Conservation (phyloP, 2,888 invertebrate genomes). For the Apodemia zela region DNA sequence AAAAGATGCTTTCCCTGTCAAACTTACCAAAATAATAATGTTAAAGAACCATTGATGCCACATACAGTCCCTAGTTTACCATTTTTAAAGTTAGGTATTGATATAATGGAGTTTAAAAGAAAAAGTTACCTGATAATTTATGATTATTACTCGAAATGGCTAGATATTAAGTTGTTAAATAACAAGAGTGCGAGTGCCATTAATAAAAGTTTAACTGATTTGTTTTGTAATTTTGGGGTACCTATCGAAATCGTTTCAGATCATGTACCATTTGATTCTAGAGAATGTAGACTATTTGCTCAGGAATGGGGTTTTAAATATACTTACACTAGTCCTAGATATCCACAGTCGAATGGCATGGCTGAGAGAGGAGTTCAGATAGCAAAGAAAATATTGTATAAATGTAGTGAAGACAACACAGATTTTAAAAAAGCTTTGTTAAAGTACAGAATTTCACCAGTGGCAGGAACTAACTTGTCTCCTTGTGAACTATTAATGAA, state of each 20-base stretch:
- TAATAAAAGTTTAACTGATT: neutral
- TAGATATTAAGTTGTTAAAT: neutral
- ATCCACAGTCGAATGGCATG: constrained; percentile 17
- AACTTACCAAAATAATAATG: too few species aligned
- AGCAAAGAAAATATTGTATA: constrained; percentile 11
- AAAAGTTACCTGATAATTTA: neutral
- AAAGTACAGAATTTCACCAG: neutral
- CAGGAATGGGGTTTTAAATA: neutral
- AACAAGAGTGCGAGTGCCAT: neutral
- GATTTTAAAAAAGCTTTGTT: neutral
- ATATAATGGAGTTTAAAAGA: neutral
- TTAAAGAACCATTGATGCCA: too few species aligned
- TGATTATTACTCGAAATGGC: neutral
- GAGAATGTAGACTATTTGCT: neutral
- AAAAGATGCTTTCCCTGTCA: too few species aligned
- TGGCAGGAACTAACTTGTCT: neutral
- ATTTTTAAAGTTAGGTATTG: too few species aligned
- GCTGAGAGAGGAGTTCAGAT: constrained; percentile 18
- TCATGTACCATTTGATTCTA: neutral
- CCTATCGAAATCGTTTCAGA: neutral
- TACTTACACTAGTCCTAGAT: constrained; percentile 12
- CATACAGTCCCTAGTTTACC: too few species aligned
- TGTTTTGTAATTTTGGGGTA: neutral
- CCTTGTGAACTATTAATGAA: too few species aligned
- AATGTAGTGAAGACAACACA: constrained; percentile 6